A percentile compares a stretch with the other conserved stretches of the same genome.
phyloP scores from a whole-genome alignment of 2,113 vertebrate species.

The Muntiacus reevesi region DNA sequence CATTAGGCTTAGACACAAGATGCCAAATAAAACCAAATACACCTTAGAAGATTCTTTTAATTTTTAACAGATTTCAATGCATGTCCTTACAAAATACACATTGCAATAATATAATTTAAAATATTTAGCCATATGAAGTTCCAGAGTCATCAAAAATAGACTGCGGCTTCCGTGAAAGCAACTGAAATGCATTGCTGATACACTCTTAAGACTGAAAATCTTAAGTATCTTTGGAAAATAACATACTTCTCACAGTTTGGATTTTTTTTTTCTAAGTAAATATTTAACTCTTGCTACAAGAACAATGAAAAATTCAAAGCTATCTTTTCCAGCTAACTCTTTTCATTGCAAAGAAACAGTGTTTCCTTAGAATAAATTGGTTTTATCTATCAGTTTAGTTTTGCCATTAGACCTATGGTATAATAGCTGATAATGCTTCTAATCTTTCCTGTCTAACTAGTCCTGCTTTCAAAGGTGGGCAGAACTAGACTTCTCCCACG shows the following conservation, averaged over 20 bases:
- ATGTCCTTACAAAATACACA: background rate
- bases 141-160: background rate
- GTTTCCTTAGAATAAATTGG: slow-evolving; percentile 51
- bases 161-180: background rate
- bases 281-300: background rate
- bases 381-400: background rate
- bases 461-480: background rate
- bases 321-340: background rate
- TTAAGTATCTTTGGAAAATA: background rate
- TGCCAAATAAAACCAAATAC: background rate
- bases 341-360: slow-evolving; percentile 8
- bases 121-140: fast-evolving
- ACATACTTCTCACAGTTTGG: background rate
- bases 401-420: slow-evolving; percentile 8
- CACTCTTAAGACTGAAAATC: background rate
- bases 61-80: background rate
- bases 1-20: background rate
- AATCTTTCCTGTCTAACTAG: background rate
- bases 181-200: background rate
- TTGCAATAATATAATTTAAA: background rate
- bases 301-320: slow-evolving; percentile 51
- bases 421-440: background rate
- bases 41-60: background rate
- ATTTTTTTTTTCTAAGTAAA: background rate
- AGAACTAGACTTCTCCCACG: background rate